phyloP scores from a whole-genome alignment of 2,888 invertebrate genomes.

The Caenorhabditis doughertyi region DNA sequence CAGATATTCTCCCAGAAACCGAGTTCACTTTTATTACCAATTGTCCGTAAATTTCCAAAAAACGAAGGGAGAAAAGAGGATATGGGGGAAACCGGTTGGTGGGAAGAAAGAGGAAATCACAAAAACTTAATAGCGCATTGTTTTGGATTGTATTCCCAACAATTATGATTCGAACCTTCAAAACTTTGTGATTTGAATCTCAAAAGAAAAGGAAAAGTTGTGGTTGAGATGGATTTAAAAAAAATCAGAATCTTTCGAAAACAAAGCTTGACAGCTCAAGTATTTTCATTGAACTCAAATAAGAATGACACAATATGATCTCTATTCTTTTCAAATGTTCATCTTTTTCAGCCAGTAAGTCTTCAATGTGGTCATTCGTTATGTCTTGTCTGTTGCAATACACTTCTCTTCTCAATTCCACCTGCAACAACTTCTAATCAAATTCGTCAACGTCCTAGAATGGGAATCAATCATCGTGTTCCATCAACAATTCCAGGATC shows the following conservation, averaged over 20 bases:
- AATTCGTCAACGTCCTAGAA: constrained; percentile 42
- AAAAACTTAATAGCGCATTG: constrained; percentile 57
- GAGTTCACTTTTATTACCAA: constrained; percentile 21
- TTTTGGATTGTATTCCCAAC: constrained; percentile 13
- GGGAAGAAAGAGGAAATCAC: background rate
- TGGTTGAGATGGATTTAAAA: background rate
- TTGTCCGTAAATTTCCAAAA: constrained; percentile 24
- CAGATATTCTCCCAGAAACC: background rate
- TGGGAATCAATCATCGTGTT: constrained; percentile 61
- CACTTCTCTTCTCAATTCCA: constrained; percentile 39
- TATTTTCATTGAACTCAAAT: too few relatives aligned
- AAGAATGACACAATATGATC: too few relatives aligned
- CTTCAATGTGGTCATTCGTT: constrained; percentile 75
- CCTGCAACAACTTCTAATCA: constrained; percentile 1
- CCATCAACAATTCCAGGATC: constrained; percentile 24
- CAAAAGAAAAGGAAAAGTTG: constrained; percentile 13
- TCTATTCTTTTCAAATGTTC: background rate
- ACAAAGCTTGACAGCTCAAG: too few relatives aligned
- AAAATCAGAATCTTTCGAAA: too few relatives aligned
- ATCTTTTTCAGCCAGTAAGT: constrained; percentile 69
- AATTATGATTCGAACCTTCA: constrained; percentile 42
- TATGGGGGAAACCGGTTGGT: constrained; percentile 40
- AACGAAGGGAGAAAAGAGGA: background rate
- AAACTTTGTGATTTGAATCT: background rate
- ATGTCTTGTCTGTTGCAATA: constrained; percentile 66